Base-by-base conservation (phyloP, 2,888 invertebrate genomes). In the Anorthoa munda region DNA sequence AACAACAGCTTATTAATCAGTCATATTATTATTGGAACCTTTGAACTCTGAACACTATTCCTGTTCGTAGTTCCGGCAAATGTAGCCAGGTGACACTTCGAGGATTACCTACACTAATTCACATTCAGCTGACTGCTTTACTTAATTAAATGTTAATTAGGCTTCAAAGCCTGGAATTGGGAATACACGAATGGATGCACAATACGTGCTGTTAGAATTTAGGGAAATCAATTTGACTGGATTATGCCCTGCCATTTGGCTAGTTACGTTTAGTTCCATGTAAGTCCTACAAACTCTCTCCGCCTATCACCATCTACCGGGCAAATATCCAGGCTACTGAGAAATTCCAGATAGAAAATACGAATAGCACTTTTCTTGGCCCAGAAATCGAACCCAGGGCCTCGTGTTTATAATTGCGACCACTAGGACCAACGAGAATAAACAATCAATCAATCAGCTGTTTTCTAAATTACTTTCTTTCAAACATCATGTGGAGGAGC, bases 71-170 rank as follows among this genome's bases (percentile, higher is more conserved):
- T 53, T 71, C 18, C 39, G 53, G 79, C 60, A 78, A 53, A 11
- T n/a, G 17, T 75, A 45, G 55, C 31, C 23, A 51, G 13, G 7
- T n/a, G n/a, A 13, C 58, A 31, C 45, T 26, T n/a, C 4, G 46
- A 59, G 23, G 39, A 39, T 39, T 39, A n/a, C n/a, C n/a, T n/a
- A 39, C 39, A 39, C 21, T 45, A 39, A 45, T 48, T 50, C 48
- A 18, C 53, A 70, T 55, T 45, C 72, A 53, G 39, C 18, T 53
- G 21, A 79, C 53, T 48, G 71, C 39, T 60, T 60, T 26, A 59
- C 21, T 0, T 61, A 76, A 77, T 79, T 77, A 59, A 63, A 71
- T 71, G 48, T 13, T 79, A 60, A 75, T 75, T 48, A 69, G 0
- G 7, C 13, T 45, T 60, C 46, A 17, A 31, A 31, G n/a, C 39